A percentile compares a stretch with the other conserved stretches of the same genome.
phyloP scores from a whole-genome alignment of 2,113 vertebrate genomes.

The Sclerurus mexicanus region DNA sequence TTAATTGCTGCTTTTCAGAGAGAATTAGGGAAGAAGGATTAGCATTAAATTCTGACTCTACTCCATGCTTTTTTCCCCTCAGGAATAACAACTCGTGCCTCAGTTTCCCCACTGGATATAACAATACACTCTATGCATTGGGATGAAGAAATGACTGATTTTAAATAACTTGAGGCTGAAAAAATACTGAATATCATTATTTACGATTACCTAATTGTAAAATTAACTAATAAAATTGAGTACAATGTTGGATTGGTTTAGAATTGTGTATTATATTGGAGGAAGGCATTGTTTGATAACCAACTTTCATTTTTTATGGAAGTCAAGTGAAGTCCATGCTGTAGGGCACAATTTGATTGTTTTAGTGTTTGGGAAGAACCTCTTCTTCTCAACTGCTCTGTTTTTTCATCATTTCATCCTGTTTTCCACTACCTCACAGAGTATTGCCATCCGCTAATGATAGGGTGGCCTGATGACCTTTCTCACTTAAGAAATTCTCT shows the following conservation, averaged over 20 bases:
- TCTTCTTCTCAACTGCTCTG: background rate
- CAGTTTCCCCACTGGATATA: constrained; percentile 1
- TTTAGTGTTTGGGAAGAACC: background rate
- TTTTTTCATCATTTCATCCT: background rate
- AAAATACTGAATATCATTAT: background rate
- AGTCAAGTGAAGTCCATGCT: background rate
- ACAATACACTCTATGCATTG: accelerated
- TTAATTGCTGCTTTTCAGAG: constrained; percentile 39
- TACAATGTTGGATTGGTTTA: background rate
- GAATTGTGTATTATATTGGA: background rate
- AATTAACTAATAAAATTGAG: background rate
- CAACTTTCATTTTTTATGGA: background rate
- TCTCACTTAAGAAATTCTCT: background rate
- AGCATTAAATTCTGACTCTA: background rate
- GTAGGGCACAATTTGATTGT: background rate
- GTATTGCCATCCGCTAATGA: background rate
- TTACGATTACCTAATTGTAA: background rate
- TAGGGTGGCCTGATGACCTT: background rate
- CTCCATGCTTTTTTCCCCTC: background rate
- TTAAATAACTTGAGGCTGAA: background rate
- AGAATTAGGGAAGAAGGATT: background rate
- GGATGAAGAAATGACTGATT: background rate
- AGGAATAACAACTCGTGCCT: background rate
- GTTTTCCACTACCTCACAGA: background rate
- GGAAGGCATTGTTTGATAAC: background rate